phyloP scores from a whole-genome alignment of 2,888 invertebrate genomes.

The Platypus cylindrus region DNA sequence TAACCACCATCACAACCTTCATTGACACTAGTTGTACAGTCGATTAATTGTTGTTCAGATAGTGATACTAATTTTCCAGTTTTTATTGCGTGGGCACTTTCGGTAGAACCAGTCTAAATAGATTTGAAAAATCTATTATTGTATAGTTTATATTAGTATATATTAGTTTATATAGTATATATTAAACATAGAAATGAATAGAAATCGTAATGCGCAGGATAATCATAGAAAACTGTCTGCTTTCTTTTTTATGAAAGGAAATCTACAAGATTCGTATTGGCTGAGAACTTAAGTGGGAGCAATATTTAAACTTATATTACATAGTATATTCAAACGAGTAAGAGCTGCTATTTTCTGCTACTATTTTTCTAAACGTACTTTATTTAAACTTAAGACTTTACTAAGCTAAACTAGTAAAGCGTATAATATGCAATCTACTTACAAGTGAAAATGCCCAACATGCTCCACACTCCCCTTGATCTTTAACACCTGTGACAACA shows the following conservation, averaged over 20 bases:
- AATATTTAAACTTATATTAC: not conserved
- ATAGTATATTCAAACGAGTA: no score
- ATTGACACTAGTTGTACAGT: constrained; percentile 37
- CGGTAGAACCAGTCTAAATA: constrained; percentile 41
- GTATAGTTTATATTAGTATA: not conserved
- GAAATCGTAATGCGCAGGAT: not conserved
- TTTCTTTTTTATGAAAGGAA: no score
- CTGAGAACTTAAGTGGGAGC: not conserved
- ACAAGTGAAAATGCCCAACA: constrained; percentile 20
- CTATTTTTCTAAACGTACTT: not conserved
- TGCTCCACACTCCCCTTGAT: constrained; percentile 19
- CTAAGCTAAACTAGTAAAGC: not conserved
- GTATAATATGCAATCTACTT: constrained; percentile 5
- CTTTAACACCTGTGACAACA: constrained; percentile 18
- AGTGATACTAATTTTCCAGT: constrained; percentile 37
- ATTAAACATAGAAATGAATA: not conserved
- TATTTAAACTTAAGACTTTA: not conserved
- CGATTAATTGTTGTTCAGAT: constrained; percentile 43
- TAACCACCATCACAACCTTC: constrained; percentile 41
- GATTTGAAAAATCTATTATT: not conserved
- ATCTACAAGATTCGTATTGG: no score
- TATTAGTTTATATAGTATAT: not conserved
- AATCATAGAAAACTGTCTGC: not conserved
- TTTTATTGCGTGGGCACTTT: constrained; percentile 39
- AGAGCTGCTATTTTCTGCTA: no score